A percentile compares a stretch with the other conserved stretches of the same genome.
Conservation (phyloP, 2,113 vertebrate species). For the Phodopus roborovskii region DNA sequence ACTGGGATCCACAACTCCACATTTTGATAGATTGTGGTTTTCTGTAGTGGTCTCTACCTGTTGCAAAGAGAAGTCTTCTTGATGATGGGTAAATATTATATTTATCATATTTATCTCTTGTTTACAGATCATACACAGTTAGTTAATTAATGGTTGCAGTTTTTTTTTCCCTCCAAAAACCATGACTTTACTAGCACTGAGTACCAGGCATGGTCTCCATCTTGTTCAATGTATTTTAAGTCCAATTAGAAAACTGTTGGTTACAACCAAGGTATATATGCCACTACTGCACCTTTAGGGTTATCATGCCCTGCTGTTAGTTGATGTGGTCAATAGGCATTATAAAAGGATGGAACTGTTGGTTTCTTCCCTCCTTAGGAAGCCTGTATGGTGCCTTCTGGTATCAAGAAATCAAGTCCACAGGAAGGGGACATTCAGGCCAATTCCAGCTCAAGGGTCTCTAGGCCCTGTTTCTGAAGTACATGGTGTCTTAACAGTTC, state of each 20-base stretch:
- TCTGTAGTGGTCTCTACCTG: background rate
- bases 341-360: background rate
- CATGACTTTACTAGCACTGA: background rate
- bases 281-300: background rate
- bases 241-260: background rate
- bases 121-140: background rate
- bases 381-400: background rate
- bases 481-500: background rate
- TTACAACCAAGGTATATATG: background rate
- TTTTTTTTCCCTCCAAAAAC: background rate
- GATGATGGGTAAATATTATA: background rate
- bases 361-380: background rate
- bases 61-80: background rate
- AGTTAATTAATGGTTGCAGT: background rate
- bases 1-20: background rate
- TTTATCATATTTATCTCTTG: background rate
- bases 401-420: background rate
- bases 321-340: background rate
- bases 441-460: background rate
- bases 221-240: background rate
- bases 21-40: background rate
- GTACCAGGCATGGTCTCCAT: background rate
- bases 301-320: background rate
- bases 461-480: background rate
- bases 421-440: background rate